Evolutionary conservation across 2,888 invertebrate genomes (phyloP).

Genomic region (Caenorhabditis angaria): DNA sequence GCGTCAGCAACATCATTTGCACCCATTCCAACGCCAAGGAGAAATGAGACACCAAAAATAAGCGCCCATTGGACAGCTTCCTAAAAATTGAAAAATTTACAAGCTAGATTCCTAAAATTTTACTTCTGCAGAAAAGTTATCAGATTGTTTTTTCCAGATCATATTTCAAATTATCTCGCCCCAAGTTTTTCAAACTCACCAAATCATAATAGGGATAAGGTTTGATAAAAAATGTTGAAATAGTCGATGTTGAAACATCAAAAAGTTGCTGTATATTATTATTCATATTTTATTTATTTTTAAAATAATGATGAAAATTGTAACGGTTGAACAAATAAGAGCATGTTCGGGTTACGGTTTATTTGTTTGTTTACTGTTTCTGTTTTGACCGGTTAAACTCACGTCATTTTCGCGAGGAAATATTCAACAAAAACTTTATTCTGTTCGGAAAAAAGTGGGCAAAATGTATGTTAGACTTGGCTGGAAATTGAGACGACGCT

Average conservation of each 20-base stretch:
- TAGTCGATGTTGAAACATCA: not conserved
- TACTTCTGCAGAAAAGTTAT: no score
- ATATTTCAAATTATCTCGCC: no score
- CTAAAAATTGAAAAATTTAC: conserved; percentile 5
- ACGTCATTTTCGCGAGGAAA: no score
- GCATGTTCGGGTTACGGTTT: not conserved
- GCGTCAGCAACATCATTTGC: conserved; percentile 98
- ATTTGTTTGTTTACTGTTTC: not conserved
- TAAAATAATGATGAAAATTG: no score
- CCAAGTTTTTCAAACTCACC: no score
- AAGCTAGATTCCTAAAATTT: no score
- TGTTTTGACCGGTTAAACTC: not conserved
- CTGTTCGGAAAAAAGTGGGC: no score
- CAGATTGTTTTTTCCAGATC: no score
- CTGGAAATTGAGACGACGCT: no score
- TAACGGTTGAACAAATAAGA: not conserved
- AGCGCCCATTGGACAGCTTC: conserved; percentile 42
- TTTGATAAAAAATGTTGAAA: conserved; percentile 5
- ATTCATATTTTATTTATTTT: no score
- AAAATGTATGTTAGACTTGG: no score
- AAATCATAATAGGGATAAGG: conserved; percentile 31
- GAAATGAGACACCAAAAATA: conserved; percentile 35
- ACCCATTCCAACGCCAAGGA: conserved; percentile 81
- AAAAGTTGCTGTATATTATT: not conserved
- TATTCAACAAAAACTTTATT: no score